Evolutionary conservation across 1,140 invertebrate species (phyloP).

Genomic region (Leptinotarsa defecta): DNA sequence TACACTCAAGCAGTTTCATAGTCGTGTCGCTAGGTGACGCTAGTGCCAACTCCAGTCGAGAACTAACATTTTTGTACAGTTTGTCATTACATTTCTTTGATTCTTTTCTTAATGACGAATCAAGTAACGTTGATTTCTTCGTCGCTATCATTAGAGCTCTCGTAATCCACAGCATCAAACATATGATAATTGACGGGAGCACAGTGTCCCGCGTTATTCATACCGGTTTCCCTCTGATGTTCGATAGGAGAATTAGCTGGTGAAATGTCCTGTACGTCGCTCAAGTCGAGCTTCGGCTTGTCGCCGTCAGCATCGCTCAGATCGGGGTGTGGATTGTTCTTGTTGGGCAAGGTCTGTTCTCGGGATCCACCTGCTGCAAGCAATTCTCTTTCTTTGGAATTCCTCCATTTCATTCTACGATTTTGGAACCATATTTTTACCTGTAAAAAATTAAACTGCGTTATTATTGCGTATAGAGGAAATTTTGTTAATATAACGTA

Average conservation of each 20-base stretch:
- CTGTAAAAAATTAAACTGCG: conserved; percentile 60
- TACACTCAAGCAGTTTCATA: no score
- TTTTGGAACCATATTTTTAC: conserved; percentile 98
- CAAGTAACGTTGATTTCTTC: conserved; percentile 85
- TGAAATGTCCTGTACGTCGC: conserved; percentile 56
- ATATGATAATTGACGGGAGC: conserved; percentile 43
- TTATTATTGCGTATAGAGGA: no score
- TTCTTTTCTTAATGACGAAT: conserved; percentile 52
- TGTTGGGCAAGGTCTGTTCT: conserved; percentile 94
- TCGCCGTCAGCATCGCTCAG: conserved; percentile 87
- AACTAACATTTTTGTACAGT: no score
- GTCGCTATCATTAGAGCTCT: conserved; percentile 74
- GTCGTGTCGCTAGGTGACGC: no score
- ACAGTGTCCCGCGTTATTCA: conserved; percentile 26
- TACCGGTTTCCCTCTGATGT: conserved; percentile 36
- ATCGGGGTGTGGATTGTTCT: conserved; percentile 96
- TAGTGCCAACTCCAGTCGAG: no score
- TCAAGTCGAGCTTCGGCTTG: conserved; percentile 67
- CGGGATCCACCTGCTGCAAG: conserved; percentile 89
- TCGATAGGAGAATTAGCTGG: conserved; percentile 54
- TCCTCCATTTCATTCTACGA: conserved; percentile 94
- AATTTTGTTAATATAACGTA: no score
- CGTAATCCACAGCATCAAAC: conserved; percentile 60
- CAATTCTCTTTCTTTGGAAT: conserved; percentile 94
- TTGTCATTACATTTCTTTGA: neutral